phyloP scores from a whole-genome alignment of 1,140 invertebrate species.

The Sycobia sp. region DNA sequence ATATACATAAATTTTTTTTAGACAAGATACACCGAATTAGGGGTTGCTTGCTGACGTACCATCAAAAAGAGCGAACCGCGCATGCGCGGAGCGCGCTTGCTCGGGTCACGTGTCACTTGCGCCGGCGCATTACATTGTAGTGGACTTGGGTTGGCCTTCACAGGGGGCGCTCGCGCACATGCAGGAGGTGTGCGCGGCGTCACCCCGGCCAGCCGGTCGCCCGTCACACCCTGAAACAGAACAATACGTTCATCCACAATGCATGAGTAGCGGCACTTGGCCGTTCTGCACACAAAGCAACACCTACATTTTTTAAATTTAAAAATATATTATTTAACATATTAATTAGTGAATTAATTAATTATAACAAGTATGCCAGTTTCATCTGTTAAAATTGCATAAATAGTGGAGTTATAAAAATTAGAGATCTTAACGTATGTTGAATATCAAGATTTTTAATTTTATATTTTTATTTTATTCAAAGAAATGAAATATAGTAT shows the following conservation, averaged over 20 bases:
- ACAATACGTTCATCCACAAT: constrained; percentile 49
- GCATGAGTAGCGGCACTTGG: too few species aligned
- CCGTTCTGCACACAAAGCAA: constrained; percentile 12
- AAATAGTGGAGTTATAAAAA: too few species aligned
- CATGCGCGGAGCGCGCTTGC: constrained; percentile 1
- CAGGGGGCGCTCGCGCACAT: constrained; percentile 9
- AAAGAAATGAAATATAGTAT: too few species aligned
- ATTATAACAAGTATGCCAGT: too few species aligned
- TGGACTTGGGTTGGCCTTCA: neutral
- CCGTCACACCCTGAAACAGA: constrained; percentile 63
- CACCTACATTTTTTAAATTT: neutral
- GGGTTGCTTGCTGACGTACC: constrained; percentile 57
- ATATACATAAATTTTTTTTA: too few species aligned
- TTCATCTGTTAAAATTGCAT: too few species aligned
- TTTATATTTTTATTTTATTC: too few species aligned
- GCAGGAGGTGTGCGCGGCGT: constrained; percentile 61
- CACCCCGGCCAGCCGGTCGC: constrained; percentile 61
- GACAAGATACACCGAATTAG: constrained; percentile 54
- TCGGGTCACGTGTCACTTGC: constrained; percentile 13
- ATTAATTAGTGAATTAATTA: too few species aligned
- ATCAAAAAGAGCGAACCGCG: constrained; percentile 35
- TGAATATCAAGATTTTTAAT: too few species aligned
- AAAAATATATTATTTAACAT: too few species aligned
- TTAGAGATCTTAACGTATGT: too few species aligned
- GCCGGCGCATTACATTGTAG: constrained; percentile 18